Evolutionary conservation across 2,113 vertebrate genomes (phyloP).

Genomic region (Dromiciops gliroides): DNA sequence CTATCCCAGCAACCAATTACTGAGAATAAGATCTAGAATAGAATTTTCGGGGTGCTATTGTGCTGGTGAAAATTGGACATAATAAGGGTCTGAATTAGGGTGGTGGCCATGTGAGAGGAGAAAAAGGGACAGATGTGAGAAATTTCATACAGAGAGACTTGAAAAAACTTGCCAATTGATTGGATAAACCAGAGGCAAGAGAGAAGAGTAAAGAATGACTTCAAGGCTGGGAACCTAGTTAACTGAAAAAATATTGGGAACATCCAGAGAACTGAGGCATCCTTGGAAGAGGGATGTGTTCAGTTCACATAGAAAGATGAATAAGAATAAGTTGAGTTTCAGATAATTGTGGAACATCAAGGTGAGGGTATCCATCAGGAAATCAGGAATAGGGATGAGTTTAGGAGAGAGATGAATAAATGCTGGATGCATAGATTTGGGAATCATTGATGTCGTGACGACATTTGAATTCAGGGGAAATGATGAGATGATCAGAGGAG

Average conservation of each 20-base stretch:
- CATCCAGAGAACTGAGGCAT: not conserved
- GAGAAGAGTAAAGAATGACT: not conserved
- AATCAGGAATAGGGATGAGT: not conserved
- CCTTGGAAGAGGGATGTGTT: not conserved
- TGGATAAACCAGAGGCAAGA: not conserved
- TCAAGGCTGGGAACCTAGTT: not conserved
- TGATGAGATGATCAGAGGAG: not conserved
- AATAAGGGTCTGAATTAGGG: not conserved
- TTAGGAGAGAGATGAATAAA: not conserved
- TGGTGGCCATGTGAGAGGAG: not conserved
- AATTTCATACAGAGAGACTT: not conserved
- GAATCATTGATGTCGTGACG: constrained; percentile 13
- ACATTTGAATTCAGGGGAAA: constrained; percentile 53
- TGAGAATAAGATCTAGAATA: not conserved
- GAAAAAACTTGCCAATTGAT: not conserved
- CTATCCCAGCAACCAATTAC: not conserved
- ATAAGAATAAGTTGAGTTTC: not conserved
- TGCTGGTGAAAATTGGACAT: not conserved
- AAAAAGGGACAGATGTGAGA: not conserved
- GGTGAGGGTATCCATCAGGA: not conserved
- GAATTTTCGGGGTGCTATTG: not conserved
- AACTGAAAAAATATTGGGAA: not conserved
- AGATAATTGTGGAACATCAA: not conserved
- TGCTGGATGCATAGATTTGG: not conserved
- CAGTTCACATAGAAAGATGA: not conserved